Evolutionary conservation across 2,888 invertebrate genomes (phyloP).

Genomic region (Drosophila diplacantha): DNA sequence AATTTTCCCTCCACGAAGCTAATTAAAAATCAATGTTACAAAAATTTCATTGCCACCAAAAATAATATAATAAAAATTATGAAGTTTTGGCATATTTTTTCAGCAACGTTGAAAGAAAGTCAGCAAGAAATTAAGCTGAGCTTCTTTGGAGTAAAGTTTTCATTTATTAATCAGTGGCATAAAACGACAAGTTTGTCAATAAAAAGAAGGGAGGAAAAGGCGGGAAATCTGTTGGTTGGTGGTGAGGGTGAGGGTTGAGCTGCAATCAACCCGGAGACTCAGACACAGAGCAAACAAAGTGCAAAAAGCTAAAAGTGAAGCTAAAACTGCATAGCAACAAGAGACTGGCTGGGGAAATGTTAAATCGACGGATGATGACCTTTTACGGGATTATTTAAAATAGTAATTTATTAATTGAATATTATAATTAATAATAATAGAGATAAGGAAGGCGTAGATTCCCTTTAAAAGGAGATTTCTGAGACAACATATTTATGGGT

Average conservation of each 20-base stretch:
- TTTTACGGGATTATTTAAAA: background rate
- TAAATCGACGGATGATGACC: background rate
- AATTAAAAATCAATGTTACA: slow-evolving; percentile 63
- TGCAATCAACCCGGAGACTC: slow-evolving; percentile 67
- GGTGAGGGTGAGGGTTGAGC: slow-evolving; percentile 2
- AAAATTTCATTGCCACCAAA: slow-evolving; percentile 39
- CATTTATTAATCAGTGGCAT: slow-evolving; percentile 55
- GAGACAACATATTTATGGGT: too few species aligned
- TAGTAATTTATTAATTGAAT: background rate
- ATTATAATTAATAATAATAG: background rate
- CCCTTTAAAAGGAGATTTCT: background rate
- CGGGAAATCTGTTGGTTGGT: background rate
- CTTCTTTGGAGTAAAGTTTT: slow-evolving; percentile 41
- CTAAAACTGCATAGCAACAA: slow-evolving; percentile 40
- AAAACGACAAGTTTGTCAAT: slow-evolving; percentile 42
- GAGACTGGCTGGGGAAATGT: background rate
- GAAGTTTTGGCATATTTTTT: slow-evolving; percentile 23
- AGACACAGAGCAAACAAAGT: slow-evolving; percentile 64
- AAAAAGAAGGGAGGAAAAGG: background rate
- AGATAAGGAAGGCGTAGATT: background rate
- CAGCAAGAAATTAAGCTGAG: slow-evolving; percentile 40
- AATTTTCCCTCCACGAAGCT: slow-evolving; percentile 5
- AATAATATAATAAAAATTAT: background rate
- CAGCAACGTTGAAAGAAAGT: slow-evolving; percentile 11
- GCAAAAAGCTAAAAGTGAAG: slow-evolving; percentile 44